Evolutionary conservation across 2,797 vertebrate genomes (phyloP), one percentile per base, ranked within the genome.

Genomic region (Bufotes viridis): DNA sequence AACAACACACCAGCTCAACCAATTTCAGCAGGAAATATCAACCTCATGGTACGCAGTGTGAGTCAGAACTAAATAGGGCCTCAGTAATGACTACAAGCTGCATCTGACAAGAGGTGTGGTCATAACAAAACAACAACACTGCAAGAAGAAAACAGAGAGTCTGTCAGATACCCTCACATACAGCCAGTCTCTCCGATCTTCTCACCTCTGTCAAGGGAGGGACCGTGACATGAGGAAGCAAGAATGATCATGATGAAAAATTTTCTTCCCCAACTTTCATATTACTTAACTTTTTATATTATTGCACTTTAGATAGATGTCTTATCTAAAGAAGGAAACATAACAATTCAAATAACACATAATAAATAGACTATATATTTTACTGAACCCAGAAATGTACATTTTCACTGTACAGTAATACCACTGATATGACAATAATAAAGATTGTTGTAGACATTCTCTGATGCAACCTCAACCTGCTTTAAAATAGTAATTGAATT

Each of bases 401-500:
- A 76, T 76, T 76, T 76, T 53, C 58, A 80, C 1, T 80, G 53
- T 60, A 5, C 58, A 60, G 53, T 80, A 58, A 58, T 80, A 60
- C 11, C n/a, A 20, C 4, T 60, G 78, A 80, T 34, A 80, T 61
- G 58, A 34, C 53, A 58, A 57, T 61, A 57, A 29, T 80, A 80
- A 61, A 51, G 78, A 80, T 18, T 61, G 34, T 51, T 76, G 74
- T n/a, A 76, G 49, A 76, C 53, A 69, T 12, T 15, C 24, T 82
- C 20, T 69, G 53, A 65, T 82, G 63, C 61, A 49, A 51, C 51
- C 49, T 82, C 42, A 24, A 69, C 57, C 20, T 82, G 49, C 63
- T 82, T 72, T 65, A 83, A 24, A 51, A 72, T 69, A 55, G 42
- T 55, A 83, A 70, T 83, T 83, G 81, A 83, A 83, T 70, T 69